Evolutionary conservation across 1,140 invertebrate genomes (phyloP).

Genomic region (Semibalanus balanoides): DNA sequence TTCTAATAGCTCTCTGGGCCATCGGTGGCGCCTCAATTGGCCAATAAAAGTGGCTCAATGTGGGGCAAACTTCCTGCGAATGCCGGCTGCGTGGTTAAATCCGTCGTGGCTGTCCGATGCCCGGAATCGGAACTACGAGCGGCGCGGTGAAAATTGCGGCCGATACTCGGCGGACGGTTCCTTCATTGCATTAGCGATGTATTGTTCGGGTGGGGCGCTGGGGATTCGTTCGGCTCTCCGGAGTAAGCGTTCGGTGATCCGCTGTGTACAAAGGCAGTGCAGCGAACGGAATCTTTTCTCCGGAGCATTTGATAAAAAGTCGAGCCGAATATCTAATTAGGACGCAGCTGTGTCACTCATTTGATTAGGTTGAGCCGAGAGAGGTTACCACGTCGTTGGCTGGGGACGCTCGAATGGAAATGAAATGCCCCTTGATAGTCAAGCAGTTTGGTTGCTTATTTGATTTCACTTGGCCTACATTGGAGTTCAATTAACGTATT

Average conservation of each 20-base stretch:
- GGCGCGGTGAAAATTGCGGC: background rate
- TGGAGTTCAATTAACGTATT: background rate
- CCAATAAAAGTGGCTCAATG: background rate
- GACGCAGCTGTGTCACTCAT: too few species aligned
- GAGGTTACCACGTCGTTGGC: too few species aligned
- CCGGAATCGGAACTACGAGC: background rate
- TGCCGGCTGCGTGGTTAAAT: background rate
- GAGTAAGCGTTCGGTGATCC: too few species aligned
- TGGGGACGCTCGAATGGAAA: background rate
- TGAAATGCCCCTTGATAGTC: background rate
- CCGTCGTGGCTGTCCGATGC: background rate
- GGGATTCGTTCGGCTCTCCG: too few species aligned
- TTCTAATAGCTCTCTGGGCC: background rate
- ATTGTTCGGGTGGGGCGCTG: too few species aligned
- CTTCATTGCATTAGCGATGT: too few species aligned
- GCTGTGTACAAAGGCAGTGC: too few species aligned
- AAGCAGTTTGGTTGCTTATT: background rate
- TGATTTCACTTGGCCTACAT: background rate
- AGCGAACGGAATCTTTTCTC: too few species aligned
- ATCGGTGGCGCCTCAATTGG: background rate
- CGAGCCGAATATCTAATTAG: too few species aligned
- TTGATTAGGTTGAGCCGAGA: too few species aligned
- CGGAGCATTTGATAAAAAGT: too few species aligned
- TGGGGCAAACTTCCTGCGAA: background rate
- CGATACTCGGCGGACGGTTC: background rate